A percentile compares a stretch with the other conserved stretches of the same genome.
Evolutionary conservation across 1,140 invertebrate species (phyloP).

Genomic region (Drosophila tsacasi): DNA sequence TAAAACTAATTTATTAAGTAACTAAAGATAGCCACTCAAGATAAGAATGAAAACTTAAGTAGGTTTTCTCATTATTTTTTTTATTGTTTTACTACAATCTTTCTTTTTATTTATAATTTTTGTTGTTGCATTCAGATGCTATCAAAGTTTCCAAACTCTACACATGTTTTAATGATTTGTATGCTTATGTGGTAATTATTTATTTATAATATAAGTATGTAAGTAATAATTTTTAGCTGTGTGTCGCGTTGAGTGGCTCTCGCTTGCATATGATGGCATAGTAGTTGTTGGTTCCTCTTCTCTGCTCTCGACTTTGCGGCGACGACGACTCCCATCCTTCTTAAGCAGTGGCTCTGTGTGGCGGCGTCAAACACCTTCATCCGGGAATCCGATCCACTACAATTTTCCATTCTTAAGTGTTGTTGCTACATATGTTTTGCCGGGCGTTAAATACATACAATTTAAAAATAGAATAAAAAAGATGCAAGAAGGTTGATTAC

Average conservation of each 20-base stretch:
- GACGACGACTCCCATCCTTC: constrained; percentile 22
- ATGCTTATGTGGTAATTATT: constrained; percentile 70
- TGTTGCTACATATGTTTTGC: constrained; percentile 76
- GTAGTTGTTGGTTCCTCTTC: constrained; percentile 16
- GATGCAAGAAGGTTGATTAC: constrained; percentile 80
- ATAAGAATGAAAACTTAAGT: not conserved
- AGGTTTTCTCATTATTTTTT: constrained; percentile 9
- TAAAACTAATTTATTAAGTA: no score
- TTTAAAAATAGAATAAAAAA: constrained; percentile 84
- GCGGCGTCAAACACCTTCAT: constrained; percentile 49
- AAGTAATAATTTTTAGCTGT: constrained; percentile 70
- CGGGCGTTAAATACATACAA: constrained; percentile 81
- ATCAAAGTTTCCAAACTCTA: constrained; percentile 77
- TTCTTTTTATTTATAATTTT: constrained; percentile 43
- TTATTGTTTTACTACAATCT: constrained; percentile 67
- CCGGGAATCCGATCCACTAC: constrained; percentile 61
- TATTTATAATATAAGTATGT: constrained; percentile 75
- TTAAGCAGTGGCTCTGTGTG: constrained; percentile 42
- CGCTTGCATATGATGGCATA: constrained; percentile 33
- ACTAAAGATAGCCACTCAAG: no score
- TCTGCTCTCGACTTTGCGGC: not conserved
- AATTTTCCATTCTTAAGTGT: constrained; percentile 81
- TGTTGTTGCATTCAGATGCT: constrained; percentile 76
- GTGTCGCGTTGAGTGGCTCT: constrained; percentile 65
- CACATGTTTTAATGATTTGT: constrained; percentile 68